These are phyloP conservation scores for Lysandra coridon DNA, from an alignment of 2,888 invertebrate genomes.

Conservation along the genomic window DNA sequence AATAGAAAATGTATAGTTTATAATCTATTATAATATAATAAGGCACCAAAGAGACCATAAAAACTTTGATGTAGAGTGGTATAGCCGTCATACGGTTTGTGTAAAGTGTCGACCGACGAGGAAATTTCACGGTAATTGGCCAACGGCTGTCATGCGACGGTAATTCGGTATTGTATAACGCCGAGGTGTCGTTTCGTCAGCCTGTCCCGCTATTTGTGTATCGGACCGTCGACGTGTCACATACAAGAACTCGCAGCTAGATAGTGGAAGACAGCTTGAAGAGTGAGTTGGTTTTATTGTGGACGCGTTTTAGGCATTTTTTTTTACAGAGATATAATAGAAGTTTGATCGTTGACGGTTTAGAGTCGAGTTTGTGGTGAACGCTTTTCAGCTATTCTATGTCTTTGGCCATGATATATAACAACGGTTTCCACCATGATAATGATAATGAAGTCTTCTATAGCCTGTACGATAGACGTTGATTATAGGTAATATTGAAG, in stretches of 20 bases:
- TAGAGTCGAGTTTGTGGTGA: neutral
- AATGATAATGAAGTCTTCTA: no score
- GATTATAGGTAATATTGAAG: no score
- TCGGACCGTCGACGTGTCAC: neutral
- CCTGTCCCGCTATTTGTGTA: neutral
- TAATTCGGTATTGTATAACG: neutral
- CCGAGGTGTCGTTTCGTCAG: slow-evolving; percentile 20
- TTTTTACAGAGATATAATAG: neutral
- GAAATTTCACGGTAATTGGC: slow-evolving; percentile 15
- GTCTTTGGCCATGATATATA: no score
- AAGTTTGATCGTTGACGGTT: neutral
- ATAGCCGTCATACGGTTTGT: neutral
- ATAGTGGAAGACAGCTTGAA: neutral
- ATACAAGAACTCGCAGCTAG: neutral
- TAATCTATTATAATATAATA: no score
- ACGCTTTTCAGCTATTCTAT: neutral
- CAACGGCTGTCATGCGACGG: slow-evolving; percentile 8
- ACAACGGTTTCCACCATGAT: no score
- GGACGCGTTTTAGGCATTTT: no score
- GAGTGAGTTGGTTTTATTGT: neutral
- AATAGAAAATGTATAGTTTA: no score
- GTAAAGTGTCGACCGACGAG: slow-evolving; percentile 3
- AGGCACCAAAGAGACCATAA: no score
- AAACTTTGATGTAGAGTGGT: neutral
- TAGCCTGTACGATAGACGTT: no score